Conservation (phyloP, 2,797 vertebrate species). For the Sebastes oblongus region DNA sequence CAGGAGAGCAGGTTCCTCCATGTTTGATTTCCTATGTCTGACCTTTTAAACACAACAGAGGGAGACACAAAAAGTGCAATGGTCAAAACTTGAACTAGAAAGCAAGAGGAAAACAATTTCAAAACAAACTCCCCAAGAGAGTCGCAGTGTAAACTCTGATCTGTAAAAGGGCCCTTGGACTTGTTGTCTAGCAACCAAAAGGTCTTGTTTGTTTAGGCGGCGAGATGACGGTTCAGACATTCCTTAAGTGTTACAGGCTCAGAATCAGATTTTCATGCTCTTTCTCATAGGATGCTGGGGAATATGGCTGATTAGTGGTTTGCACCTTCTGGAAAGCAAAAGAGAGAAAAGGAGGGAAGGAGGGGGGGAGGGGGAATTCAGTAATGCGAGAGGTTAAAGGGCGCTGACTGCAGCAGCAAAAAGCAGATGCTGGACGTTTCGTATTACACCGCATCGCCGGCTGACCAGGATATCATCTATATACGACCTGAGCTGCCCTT, state of each 20-base stretch:
- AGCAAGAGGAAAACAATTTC: conserved; percentile 33
- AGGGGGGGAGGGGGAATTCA: conserved; percentile 21
- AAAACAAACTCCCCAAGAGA: conserved; percentile 33
- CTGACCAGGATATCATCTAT: conserved; percentile 68
- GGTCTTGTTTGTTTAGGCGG: conserved; percentile 43
- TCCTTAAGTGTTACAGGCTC: conserved; percentile 37
- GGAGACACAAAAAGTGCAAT: conserved; percentile 10
- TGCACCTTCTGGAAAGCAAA: background rate
- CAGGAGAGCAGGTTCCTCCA: conserved; percentile 14
- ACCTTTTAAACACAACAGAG: conserved; percentile 55
- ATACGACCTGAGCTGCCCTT: conserved; percentile 63
- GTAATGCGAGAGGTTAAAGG: conserved; percentile 69
- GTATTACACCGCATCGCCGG: conserved; percentile 73
- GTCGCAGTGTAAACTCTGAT: conserved; percentile 20
- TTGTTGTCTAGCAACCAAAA: conserved; percentile 26
- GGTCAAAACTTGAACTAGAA: conserved; percentile 11
- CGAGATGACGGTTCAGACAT: conserved; percentile 36
- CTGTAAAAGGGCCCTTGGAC: background rate
- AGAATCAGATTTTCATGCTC: background rate
- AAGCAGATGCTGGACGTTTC: conserved; percentile 70
- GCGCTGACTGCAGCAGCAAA: conserved; percentile 68
- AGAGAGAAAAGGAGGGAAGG: background rate
- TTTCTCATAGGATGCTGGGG: background rate
- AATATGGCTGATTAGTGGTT: conserved; percentile 8
- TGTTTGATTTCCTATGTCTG: conserved; percentile 42